Percentiles rank a stretch among this genome's conserved stretches.
Evolutionary conservation across 2,888 invertebrate genomes (phyloP).

Genomic region (Pollenia amentaria): DNA sequence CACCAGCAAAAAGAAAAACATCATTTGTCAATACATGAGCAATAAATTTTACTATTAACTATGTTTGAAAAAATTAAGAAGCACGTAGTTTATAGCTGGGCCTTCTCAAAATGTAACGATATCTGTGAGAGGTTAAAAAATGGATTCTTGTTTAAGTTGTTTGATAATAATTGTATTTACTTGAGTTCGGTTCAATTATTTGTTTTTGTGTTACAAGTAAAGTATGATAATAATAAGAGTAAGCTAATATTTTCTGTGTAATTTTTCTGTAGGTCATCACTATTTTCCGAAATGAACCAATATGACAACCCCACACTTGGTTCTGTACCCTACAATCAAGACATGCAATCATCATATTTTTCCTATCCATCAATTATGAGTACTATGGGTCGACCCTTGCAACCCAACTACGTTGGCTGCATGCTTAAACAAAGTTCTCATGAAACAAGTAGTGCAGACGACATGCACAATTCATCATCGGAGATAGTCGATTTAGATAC

Average conservation of each 20-base stretch:
- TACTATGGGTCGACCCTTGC: constrained; percentile 74
- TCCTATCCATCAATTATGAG: constrained; percentile 71
- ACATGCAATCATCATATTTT: constrained; percentile 67
- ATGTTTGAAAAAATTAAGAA: too few species aligned
- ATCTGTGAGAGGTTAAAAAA: too few species aligned
- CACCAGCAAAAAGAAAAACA: too few species aligned
- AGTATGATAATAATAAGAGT: not conserved
- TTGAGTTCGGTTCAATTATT: too few species aligned
- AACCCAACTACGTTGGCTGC: constrained; percentile 81
- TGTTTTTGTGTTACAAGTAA: too few species aligned
- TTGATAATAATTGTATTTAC: too few species aligned
- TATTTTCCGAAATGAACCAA: constrained; percentile 65
- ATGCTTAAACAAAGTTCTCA: constrained; percentile 78
- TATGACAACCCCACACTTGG: constrained; percentile 55
- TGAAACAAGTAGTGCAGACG: constrained; percentile 76
- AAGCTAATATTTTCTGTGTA: not conserved
- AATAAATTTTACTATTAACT: too few species aligned
- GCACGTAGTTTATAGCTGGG: too few species aligned
- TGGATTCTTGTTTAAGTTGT: too few species aligned
- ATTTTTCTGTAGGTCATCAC: constrained; percentile 59
- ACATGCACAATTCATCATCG: constrained; percentile 80
- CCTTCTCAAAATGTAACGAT: too few species aligned
- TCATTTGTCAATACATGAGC: too few species aligned
- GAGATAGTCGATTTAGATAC: constrained; percentile 84
- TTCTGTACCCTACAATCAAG: constrained; percentile 55